Evolutionary conservation across 1,140 invertebrate species (phyloP).

Genomic region (Drosophila ercepeae): DNA sequence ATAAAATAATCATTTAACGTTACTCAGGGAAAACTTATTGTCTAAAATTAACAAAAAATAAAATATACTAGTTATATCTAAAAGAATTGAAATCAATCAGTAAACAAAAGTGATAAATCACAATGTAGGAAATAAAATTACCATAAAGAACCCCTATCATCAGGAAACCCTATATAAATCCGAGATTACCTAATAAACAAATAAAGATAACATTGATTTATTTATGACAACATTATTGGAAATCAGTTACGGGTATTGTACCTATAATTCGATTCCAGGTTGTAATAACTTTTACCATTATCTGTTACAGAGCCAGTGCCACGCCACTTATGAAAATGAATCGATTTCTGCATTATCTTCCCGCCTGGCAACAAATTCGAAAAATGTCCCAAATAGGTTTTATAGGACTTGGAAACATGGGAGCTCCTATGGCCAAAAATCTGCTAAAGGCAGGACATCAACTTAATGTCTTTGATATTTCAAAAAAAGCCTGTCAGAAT

Average conservation of each 20-base stretch:
- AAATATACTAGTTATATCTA: too few species aligned
- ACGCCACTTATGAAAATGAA: not conserved
- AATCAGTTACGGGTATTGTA: not conserved
- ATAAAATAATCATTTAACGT: too few species aligned
- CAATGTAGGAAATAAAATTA: too few species aligned
- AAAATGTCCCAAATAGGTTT: conserved; percentile 87
- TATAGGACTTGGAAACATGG: conserved; percentile 98
- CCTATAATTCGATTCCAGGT: not conserved
- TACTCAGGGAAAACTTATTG: too few species aligned
- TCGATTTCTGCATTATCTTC: not conserved
- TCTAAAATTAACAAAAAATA: too few species aligned
- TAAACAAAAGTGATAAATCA: too few species aligned
- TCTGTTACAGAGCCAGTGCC: not conserved
- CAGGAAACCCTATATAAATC: too few species aligned
- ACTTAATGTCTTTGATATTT: conserved; percentile 93
- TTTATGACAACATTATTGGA: too few species aligned
- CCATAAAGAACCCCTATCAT: too few species aligned
- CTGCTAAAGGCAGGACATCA: conserved; percentile 93
- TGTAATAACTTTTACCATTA: not conserved
- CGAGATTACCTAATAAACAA: too few species aligned
- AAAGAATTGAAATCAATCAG: too few species aligned
- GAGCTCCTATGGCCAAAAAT: conserved; percentile 96
- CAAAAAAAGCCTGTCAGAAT: conserved; percentile 87
- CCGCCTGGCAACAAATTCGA: not conserved
- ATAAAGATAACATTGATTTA: too few species aligned